Percentiles rank a stretch among this genome's conserved stretches.
Conservation (phyloP, 2,797 vertebrate genomes). For the Parotocinclus haroldoi region DNA sequence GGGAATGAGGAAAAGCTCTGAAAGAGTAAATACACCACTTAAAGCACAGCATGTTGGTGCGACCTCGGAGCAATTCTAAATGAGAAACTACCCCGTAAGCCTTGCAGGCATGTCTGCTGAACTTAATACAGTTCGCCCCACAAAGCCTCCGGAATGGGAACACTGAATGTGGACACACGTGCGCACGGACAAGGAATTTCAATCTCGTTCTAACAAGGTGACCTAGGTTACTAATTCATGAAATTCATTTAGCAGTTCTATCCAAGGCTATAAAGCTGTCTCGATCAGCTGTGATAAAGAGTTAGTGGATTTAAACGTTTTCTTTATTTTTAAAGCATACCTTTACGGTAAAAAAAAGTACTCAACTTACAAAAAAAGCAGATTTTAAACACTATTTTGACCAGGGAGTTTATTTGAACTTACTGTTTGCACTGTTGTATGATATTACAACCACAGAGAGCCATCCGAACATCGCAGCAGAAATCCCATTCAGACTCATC, state of each 20-base stretch:
- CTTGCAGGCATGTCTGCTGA: constrained; percentile 66
- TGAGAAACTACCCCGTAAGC: constrained; percentile 64
- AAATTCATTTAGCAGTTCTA: constrained; percentile 38
- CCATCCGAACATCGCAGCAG: too few species aligned
- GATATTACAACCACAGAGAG: too few species aligned
- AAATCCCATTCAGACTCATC: too few species aligned
- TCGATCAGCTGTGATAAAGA: constrained; percentile 13
- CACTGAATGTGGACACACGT: background rate
- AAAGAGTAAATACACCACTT: constrained; percentile 78
- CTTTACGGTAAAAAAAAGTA: constrained; percentile 13
- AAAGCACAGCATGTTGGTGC: constrained; percentile 64
- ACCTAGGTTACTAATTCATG: constrained; percentile 37
- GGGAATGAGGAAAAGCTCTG: constrained; percentile 66
- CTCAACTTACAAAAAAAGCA: constrained; percentile 10
- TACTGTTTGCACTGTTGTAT: too few species aligned
- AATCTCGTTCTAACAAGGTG: constrained; percentile 45
- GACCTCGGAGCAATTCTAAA: constrained; percentile 67
- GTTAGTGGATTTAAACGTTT: constrained; percentile 28
- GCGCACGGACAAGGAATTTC: constrained; percentile 23
- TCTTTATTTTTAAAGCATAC: constrained; percentile 9
- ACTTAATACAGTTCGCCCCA: constrained; percentile 72
- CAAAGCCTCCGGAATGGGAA: constrained; percentile 38
- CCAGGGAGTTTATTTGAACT: too few species aligned
- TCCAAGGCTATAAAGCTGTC: constrained; percentile 14
- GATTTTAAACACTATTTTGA: background rate